Conservation (phyloP, 2,113 vertebrate species). For the Pelecanus crispus region DNA sequence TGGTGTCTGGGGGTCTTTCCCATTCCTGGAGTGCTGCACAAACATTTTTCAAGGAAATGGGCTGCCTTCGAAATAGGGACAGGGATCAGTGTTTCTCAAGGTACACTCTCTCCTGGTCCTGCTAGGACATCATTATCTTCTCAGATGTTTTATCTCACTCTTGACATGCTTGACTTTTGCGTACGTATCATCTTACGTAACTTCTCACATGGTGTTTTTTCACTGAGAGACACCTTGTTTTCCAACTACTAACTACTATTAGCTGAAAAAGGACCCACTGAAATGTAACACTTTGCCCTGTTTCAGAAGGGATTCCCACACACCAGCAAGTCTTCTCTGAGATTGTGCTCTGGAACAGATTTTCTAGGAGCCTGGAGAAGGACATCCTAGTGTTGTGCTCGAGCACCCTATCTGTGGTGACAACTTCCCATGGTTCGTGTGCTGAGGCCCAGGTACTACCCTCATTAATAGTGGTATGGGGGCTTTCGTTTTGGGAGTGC, state of each 20-base stretch:
- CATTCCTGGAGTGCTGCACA: not conserved
- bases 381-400: not conserved
- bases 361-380: not conserved
- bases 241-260: not conserved
- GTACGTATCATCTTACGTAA: not conserved
- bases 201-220: not conserved
- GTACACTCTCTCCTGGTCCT: not conserved
- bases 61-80: not conserved
- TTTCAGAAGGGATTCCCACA: not conserved
- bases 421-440: not conserved
- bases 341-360: not conserved
- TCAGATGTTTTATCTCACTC: not conserved
- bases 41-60: not conserved
- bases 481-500: not conserved
- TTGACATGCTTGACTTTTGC: not conserved
- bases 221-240: not conserved
- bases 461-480: not conserved
- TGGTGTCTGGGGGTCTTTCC: not conserved
- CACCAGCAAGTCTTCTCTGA: not conserved
- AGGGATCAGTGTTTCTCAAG: not conserved
- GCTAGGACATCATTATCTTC: not conserved
- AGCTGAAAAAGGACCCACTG: not conserved
- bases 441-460: not conserved
- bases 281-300: not conserved
- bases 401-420: not conserved